Conservation (phyloP, 2,888 invertebrate species). For the Melinaea marsaeus region DNA sequence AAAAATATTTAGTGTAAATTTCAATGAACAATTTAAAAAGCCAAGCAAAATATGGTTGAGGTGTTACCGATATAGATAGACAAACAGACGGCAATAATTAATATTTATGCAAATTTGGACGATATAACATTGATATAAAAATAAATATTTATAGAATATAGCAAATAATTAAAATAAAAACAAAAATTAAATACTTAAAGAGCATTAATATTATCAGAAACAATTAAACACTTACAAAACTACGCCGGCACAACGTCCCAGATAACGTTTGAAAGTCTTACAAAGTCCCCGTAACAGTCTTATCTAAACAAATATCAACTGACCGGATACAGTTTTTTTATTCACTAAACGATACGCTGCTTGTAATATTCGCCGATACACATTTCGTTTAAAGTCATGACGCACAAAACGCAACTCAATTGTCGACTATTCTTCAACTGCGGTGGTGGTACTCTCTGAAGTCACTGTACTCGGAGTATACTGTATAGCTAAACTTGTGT, state of each 20-base stretch:
- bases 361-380: conserved; percentile 32
- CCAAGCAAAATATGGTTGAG: not conserved
- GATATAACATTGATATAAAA: no score
- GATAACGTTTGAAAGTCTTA: conserved; percentile 23
- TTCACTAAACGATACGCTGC: conserved; percentile 30
- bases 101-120: not conserved
- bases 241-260: conserved; percentile 29
- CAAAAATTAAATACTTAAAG: conserved; percentile 2
- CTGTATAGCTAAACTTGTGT: conserved; percentile 30
- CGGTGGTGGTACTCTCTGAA: conserved; percentile 26
- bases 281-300: conserved; percentile 14
- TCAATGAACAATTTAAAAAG: not conserved
- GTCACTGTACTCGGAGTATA: conserved; percentile 26
- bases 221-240: conserved; percentile 34
- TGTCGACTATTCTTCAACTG: conserved; percentile 31
- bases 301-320: conserved; percentile 27
- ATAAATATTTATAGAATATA: no score
- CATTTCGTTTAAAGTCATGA: conserved; percentile 28
- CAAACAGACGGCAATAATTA: conserved; percentile 1
- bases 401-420: conserved; percentile 25
- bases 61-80: not conserved
- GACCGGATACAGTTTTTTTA: conserved; percentile 26
- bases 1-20: not conserved
- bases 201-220: conserved; percentile 29
- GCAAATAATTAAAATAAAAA: not conserved